Base-by-base conservation (phyloP, 2,888 invertebrate genomes). In the Cybosia mesomella region DNA sequence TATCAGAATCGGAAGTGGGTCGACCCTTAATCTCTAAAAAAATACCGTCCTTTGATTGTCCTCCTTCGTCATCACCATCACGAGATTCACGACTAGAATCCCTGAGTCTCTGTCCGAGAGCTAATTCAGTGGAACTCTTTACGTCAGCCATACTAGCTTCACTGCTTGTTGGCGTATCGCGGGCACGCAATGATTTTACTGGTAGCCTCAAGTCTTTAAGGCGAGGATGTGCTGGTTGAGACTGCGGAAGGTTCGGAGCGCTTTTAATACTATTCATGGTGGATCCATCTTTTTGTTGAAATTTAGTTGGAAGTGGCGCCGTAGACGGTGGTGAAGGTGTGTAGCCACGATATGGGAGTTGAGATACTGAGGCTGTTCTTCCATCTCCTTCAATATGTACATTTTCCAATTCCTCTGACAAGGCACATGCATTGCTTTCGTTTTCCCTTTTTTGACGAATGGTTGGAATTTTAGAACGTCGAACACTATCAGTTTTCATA, bases 241-340 rank as follows among this genome's bases (percentile, higher is more conserved):
- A 95, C 70, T 94, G 94, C 28, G 97, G 97, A 83, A 98, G 90
- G 87, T 97, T 97, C 0, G 98, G 98, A 8, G 97, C 97, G 89
- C 98, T 98, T 82, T 97, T 96, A 71, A 97, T 97, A 85, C 97
- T 97, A 88, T 97, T 97, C 96, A 97, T 97, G 63, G 96, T 95
- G 74, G 96, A 95, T 63, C 96, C 95, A 73, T 97, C 97, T 81
- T 97, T 97, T 78, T 96, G 96, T 75, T 96, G 97, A 91, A 98
- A 98, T 90, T 98, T 98, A 72, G 97, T 96, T 2, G 98, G 98
- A 79, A 98, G 91, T 28, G 98, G 98, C 1, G 98, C 98, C 24
- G 98, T 98, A 70, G 98, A 97, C 68, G 98, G 98, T 61, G 98
- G 98, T 57, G 98, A 98, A 15, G 97, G 97, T 5, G 97, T 97